phyloP scores from a whole-genome alignment of 64 coral and sea anemone species.

The Montipora efflorescens region DNA sequence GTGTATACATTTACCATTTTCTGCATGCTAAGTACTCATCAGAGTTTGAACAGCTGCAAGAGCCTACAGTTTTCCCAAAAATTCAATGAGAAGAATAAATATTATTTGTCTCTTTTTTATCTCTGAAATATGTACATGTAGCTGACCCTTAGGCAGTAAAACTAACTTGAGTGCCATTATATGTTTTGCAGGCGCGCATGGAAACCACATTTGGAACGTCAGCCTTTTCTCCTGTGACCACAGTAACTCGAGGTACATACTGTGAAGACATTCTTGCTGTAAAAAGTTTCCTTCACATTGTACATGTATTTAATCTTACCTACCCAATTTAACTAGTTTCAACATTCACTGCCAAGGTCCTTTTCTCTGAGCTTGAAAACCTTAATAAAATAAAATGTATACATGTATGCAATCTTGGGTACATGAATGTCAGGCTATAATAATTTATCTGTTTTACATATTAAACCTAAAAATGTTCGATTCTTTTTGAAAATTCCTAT shows the following conservation, averaged over 20 bases:
- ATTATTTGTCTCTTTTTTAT: background rate
- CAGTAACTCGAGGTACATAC: constrained; percentile 91
- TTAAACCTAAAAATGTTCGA: too few species aligned
- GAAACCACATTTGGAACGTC: constrained; percentile 96
- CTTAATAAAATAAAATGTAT: background rate
- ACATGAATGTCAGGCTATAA: too few species aligned
- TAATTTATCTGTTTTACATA: too few species aligned
- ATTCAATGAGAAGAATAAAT: background rate
- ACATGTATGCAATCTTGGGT: too few species aligned
- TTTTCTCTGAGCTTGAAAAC: background rate
- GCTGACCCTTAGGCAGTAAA: background rate
- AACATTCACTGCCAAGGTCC: background rate
- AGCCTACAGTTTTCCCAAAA: background rate
- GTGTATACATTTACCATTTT: too few species aligned
- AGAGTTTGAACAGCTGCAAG: too few species aligned
- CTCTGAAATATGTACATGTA: background rate
- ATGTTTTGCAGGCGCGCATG: constrained; percentile 79
- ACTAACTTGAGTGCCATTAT: background rate
- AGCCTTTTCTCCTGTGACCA: constrained; percentile 88
- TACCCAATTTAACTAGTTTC: background rate
- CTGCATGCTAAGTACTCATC: too few species aligned
- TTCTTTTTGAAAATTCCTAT: too few species aligned
- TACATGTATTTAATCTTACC: too few species aligned
- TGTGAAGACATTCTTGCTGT: background rate
- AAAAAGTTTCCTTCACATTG: background rate